phyloP scores from a whole-genome alignment of 2,888 invertebrate genomes.

The Abrostola triplasia region DNA sequence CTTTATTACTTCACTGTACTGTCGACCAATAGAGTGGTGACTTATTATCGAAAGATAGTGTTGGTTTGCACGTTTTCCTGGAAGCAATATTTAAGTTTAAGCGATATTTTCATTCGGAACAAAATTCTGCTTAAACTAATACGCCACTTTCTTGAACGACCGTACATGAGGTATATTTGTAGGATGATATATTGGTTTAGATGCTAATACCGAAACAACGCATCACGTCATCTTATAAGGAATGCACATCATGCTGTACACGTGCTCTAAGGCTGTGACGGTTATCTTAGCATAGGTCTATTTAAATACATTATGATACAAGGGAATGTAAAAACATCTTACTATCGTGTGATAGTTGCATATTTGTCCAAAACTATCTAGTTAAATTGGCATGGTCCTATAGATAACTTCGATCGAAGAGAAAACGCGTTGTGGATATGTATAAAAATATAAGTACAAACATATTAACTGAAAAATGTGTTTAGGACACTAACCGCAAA shows the following conservation, averaged over 20 bases:
- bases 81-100: background rate
- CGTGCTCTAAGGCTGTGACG: conserved; percentile 19
- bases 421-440: conserved; percentile 9
- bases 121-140: too few relatives aligned
- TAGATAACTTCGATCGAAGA: conserved; percentile 4
- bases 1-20: background rate
- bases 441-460: conserved; percentile 37
- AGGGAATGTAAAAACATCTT: background rate
- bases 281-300: conserved; percentile 7
- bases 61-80: too few relatives aligned
- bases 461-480: conserved; percentile 33
- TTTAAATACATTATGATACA: background rate
- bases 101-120: background rate
- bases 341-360: background rate
- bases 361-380: conserved; percentile 1
- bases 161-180: background rate
- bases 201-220: background rate
- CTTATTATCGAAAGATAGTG: too few relatives aligned
- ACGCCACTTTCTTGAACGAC: background rate
- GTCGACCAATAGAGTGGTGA: background rate
- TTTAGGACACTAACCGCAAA: conserved; percentile 10
- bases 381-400: conserved; percentile 7
- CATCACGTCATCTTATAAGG: background rate
- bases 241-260: background rate
- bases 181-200: background rate